Evolutionary conservation across 1,140 invertebrate genomes (phyloP).

Genomic region (Heliconius congener): DNA sequence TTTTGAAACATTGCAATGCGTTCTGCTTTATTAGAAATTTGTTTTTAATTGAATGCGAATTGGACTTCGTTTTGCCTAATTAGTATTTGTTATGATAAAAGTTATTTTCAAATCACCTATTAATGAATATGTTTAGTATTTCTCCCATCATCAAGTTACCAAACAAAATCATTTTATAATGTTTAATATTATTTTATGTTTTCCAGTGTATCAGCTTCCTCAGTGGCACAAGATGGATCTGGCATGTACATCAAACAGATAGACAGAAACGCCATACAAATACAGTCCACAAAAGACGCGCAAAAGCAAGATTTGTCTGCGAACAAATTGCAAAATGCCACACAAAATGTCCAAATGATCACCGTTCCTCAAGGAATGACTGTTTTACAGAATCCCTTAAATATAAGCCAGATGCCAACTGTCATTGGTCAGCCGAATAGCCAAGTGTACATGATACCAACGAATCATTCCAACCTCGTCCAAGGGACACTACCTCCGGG

Average conservation of each 20-base stretch:
- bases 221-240: slow-evolving; percentile 61
- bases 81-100: no score
- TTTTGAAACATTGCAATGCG: no score
- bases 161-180: no score
- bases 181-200: slow-evolving; percentile 15
- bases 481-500: slow-evolving; percentile 61
- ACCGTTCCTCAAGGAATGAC: slow-evolving; percentile 75
- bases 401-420: slow-evolving; percentile 70
- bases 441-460: slow-evolving; percentile 76
- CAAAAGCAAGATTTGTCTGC: slow-evolving; percentile 65
- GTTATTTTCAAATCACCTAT: no score
- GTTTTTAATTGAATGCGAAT: no score
- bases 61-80: no score
- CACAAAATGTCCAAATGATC: slow-evolving; percentile 77
- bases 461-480: slow-evolving; percentile 66
- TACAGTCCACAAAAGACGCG: slow-evolving; percentile 66
- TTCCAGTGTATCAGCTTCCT: slow-evolving; percentile 61
- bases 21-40: no score
- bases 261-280: slow-evolving; percentile 71
- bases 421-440: slow-evolving; percentile 70
- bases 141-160: no score
- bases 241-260: slow-evolving; percentile 75
- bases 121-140: no score
- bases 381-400: slow-evolving; percentile 70
- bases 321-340: slow-evolving; percentile 63